Base-by-base conservation (phyloP, 2,113 vertebrate genomes). In the Cryptotis parvus region DNA sequence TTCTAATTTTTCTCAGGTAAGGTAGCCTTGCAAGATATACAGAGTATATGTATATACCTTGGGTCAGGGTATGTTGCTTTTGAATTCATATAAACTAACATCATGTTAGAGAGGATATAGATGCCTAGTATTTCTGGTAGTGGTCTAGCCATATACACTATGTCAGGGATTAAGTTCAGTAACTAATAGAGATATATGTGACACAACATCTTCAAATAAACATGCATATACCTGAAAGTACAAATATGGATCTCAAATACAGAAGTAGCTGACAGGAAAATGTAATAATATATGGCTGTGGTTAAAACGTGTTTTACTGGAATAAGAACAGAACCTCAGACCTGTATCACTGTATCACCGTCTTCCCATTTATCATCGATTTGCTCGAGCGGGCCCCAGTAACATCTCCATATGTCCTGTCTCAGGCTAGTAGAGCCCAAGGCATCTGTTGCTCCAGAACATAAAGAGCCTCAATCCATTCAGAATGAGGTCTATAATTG, bases 51-150 rank as follows among this genome's bases (percentile, higher is more conserved):
- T 0, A 6, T 63, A 11, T 0, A 35, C 22, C 20, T 79, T 78
- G 27, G 76, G 43, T 70, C 12, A 58, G 45, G 29, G 63, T 39
- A 43, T 84, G 84, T 88, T 87, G 45, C 49, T 77, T 93, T 73
- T 31, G 31, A 90, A 66, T 79, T 41, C 4, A 58, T 66, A 11
- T 84, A 73, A 68, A 69, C 37, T 49, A 41, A 15, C 11, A 29
- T 20, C 9, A 77, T 43, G 1, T 27, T 68, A 3, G 18, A 18
- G 9, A 82, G 26, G 6, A 9, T 1, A 63, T 14, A 63, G 31
- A 22, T 75, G 8, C 6, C 29, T 80, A 87, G 10, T 29, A 31
- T 55, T 93, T 22, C 24, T 68, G 24, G 14, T 52, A 27, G 72
- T 91, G 58, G 78, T 91, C 78, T 92, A 79, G 49, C 1, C 35